Evolutionary conservation across 1,140 invertebrate genomes (phyloP), one percentile per base, ranked within the genome.

Genomic region (Stegodyphus dumicola): DNA sequence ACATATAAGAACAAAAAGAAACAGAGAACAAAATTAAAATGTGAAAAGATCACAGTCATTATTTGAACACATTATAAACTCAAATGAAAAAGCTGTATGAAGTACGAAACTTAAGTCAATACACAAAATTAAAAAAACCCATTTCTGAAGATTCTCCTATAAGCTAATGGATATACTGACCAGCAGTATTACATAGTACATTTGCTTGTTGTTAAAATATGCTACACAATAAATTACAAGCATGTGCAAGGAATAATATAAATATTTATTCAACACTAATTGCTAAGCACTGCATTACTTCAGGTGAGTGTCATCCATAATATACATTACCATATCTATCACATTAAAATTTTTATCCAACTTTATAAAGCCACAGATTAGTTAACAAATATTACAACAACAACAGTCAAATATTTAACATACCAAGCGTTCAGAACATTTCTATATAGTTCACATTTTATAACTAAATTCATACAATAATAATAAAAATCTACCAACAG

Each of bases 91-190:
- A 74, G 53, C 48, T 51, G 65, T 71, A 65, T 83, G 51, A 83
- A 83, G 79, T 83, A 83, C 79, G 74, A 83, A 77, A 81, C 60
- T 81, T 73, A 81, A 83, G 79, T 64, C 15, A 56, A 17, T 67
- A 73, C 15, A 64, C 53, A 74, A 74, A 51, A 83, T 60, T 9
- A 74, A 83, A 51, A n/a, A 54, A 9, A 49, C 66, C 56, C 51
- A 10, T 48, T 18, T 70, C n/a, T 53, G 60, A 15, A 74, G 54
- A 53, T 56, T 64, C 49, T 15, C 7, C 53, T 83, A 33, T 52
- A 65, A 64, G 79, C 71, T 64, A 70, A 83, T 74, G 65, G 33
- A 74, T 33, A 33, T 53, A 83, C 79, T 83, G 79, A 83, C 79
- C 79, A 83, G 79, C 79, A 83, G 79, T 65, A 65, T 70, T 18